These are phyloP conservation scores for Chascanopsetta lugubris DNA, from an alignment of 2,113 vertebrate genomes.

Conservation along the genomic window DNA sequence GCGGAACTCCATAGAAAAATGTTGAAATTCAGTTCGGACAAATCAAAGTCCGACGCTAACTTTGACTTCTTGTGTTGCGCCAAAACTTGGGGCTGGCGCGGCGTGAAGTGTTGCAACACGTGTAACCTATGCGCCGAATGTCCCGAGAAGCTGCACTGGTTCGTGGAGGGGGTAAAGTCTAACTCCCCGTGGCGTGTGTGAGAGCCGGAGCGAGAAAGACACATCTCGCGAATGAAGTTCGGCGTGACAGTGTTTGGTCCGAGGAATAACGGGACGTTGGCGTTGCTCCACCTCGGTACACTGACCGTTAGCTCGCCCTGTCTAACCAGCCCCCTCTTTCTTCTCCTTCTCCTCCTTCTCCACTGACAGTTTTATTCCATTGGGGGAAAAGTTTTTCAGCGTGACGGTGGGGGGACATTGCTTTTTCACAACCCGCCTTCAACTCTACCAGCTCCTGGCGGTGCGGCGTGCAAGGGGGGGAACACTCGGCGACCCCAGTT, in stretches of 20 bases:
- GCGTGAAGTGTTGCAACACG: slow-evolving; percentile 4
- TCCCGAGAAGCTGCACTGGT: background rate
- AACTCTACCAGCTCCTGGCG: slow-evolving; percentile 43
- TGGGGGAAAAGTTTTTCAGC: slow-evolving; percentile 58
- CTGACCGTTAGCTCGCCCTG: slow-evolving; percentile 58
- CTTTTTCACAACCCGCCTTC: slow-evolving; percentile 38
- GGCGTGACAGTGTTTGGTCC: slow-evolving; percentile 22
- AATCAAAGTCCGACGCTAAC: background rate
- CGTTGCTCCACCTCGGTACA: slow-evolving; percentile 1
- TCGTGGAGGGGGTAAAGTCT: background rate
- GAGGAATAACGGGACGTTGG: slow-evolving; percentile 54
- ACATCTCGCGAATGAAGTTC: slow-evolving; percentile 47
- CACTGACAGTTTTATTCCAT: slow-evolving; percentile 71
- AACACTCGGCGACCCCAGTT: slow-evolving; percentile 44
- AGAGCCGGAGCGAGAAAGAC: background rate
- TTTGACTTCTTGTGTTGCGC: background rate
- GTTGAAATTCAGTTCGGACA: background rate
- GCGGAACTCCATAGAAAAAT: slow-evolving; percentile 10
- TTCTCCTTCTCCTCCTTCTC: slow-evolving; percentile 32
- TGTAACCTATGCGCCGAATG: slow-evolving; percentile 10
- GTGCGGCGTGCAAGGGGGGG: background rate
- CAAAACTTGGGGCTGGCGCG: background rate
- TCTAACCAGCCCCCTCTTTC: slow-evolving; percentile 39
- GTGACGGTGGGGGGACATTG: slow-evolving; percentile 32
- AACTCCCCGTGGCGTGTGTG: background rate